phyloP scores from a whole-genome alignment of 2,797 vertebrate species.

The Micromesistius poutassou region DNA sequence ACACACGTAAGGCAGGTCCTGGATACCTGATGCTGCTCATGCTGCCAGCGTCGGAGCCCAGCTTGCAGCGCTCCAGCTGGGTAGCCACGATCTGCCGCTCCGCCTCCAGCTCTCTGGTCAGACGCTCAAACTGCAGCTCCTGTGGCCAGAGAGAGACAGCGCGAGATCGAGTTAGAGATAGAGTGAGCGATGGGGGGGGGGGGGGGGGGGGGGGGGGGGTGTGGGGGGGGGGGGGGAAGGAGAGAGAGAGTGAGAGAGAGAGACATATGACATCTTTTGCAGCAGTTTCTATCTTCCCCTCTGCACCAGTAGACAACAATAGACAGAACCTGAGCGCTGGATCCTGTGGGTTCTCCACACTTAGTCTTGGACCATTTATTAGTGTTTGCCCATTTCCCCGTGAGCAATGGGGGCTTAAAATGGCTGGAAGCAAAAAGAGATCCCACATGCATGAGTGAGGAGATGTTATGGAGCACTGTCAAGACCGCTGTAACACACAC shows the following conservation, averaged over 20 bases:
- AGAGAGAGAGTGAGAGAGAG: constrained; percentile 34
- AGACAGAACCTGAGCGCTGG: background rate
- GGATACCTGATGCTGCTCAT: constrained; percentile 96
- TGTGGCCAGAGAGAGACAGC: constrained; percentile 42
- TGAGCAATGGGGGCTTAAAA: no score
- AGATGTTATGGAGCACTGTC: background rate
- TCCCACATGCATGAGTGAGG: no score
- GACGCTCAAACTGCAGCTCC: constrained; percentile 98
- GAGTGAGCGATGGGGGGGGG: background rate
- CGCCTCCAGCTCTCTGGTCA: constrained; percentile 97
- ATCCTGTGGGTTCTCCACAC: background rate
- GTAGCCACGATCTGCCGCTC: constrained; percentile 97
- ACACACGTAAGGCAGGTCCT: background rate
- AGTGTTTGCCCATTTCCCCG: background rate
- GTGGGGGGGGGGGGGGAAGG: background rate
- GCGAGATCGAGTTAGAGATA: background rate
- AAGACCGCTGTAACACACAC: background rate
- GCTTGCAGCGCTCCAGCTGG: constrained; percentile 98
- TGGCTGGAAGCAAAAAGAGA: no score
- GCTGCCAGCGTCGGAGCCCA: constrained; percentile 95
- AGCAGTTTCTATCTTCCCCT: background rate
- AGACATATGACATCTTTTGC: background rate
- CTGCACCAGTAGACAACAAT: background rate
- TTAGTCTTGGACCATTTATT: background rate
- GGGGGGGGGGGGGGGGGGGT: background rate